phyloP scores from a whole-genome alignment of 1,140 invertebrate species.

The Camponotus pennsylvanicus region DNA sequence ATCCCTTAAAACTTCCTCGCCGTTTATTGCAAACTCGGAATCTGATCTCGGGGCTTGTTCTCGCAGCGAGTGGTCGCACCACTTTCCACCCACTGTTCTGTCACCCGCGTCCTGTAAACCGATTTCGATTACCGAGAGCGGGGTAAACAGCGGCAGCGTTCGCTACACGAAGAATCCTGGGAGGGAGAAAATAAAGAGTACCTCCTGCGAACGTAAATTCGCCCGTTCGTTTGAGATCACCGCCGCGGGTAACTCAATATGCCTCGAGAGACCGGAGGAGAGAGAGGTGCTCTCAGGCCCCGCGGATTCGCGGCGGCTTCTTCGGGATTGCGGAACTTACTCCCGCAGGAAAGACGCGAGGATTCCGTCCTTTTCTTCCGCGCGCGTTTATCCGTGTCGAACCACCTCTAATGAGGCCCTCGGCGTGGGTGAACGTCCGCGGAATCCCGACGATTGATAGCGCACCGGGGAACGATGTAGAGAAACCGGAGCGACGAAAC shows the following conservation, averaged over 20 bases:
- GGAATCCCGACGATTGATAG: conserved; percentile 74
- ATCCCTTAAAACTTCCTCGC: conserved; percentile 68
- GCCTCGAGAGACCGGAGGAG: conserved; percentile 6
- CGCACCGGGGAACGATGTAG: conserved; percentile 57
- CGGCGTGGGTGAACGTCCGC: conserved; percentile 73
- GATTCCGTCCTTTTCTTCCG: conserved; percentile 29
- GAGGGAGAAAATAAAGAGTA: conserved; percentile 26
- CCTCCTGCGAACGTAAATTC: conserved; percentile 66
- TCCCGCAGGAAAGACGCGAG: not conserved
- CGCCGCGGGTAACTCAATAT: conserved; percentile 74
- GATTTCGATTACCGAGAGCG: conserved; percentile 46
- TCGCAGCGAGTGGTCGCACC: not conserved
- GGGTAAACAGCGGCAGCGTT: conserved; percentile 17
- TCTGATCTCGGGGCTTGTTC: conserved; percentile 67
- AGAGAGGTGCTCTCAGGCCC: conserved; percentile 1
- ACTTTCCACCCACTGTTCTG: conserved; percentile 70
- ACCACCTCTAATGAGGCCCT: conserved; percentile 68
- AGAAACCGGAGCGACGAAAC: conserved; percentile 40
- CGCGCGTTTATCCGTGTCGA: not conserved
- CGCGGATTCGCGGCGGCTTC: conserved; percentile 18
- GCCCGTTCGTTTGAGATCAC: conserved; percentile 68
- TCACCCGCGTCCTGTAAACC: conserved; percentile 54
- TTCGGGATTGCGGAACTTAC: not conserved
- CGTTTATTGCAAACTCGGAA: conserved; percentile 60
- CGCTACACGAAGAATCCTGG: not conserved